These are phyloP conservation scores for Vanessa tameamea DNA, from an alignment of 1,140 invertebrate genomes.

Conservation along the genomic window DNA sequence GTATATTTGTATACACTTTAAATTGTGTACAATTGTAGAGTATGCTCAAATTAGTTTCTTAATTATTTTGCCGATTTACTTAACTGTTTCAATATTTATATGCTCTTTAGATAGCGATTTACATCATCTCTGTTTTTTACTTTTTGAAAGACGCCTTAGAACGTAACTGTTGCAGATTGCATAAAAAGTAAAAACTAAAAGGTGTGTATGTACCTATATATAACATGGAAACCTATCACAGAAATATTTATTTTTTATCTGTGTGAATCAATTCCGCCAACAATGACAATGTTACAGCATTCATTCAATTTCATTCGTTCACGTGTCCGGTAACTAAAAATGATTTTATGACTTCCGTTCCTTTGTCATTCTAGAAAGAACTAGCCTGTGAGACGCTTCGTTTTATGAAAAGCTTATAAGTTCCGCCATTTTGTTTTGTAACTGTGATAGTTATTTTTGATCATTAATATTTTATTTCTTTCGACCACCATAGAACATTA, in stretches of 20 bases:
- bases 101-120: too few relatives aligned
- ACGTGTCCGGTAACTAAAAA: conserved; percentile 13
- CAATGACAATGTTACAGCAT: not conserved
- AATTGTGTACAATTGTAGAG: too few relatives aligned
- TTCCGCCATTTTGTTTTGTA: conserved; percentile 41
- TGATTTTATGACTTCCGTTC: conserved; percentile 11
- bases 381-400: conserved; percentile 7
- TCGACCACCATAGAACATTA: not conserved
- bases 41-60: too few relatives aligned
- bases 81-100: too few relatives aligned
- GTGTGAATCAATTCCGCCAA: not conserved
- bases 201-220: too few relatives aligned
- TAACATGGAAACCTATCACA: not conserved
- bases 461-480: conserved; percentile 1
- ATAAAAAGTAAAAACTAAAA: too few relatives aligned
- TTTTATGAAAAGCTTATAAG: not conserved
- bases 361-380: conserved; percentile 7
- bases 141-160: too few relatives aligned
- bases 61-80: too few relatives aligned
- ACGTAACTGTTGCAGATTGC: too few relatives aligned
- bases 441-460: conserved; percentile 12
- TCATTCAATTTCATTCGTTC: conserved; percentile 2
- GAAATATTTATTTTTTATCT: not conserved
- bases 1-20: too few relatives aligned
- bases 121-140: too few relatives aligned